Percentiles rank a stretch among this genome's conserved stretches.
Conservation (phyloP, 2,797 vertebrate species). For the Brachyrhaphis roseni region DNA sequence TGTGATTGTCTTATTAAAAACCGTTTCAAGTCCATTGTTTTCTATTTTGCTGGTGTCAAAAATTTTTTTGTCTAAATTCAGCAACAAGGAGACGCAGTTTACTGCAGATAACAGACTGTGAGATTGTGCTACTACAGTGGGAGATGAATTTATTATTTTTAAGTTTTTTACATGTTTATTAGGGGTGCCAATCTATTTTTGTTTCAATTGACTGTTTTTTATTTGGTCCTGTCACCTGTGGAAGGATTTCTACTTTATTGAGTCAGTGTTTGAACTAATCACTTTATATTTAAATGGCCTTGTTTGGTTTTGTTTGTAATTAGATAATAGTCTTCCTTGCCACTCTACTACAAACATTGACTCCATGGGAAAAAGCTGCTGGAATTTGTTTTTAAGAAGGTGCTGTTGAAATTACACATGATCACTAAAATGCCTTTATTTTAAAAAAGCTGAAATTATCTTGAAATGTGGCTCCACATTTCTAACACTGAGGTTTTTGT, state of each 20-base stretch:
- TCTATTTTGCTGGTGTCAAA: not conserved
- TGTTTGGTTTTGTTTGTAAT: not conserved
- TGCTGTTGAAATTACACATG: conserved; percentile 3
- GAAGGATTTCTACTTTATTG: conserved; percentile 36
- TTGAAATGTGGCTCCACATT: conserved; percentile 25
- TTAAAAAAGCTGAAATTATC: not conserved
- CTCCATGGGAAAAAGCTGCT: conserved; percentile 28
- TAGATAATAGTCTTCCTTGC: not conserved
- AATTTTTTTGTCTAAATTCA: not conserved
- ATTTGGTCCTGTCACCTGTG: conserved; percentile 25
- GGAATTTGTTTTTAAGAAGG: conserved; percentile 22
- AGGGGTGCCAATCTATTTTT: conserved; percentile 16
- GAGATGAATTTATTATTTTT: not conserved
- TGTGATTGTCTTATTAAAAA: not conserved
- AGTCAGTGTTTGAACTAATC: conserved; percentile 34
- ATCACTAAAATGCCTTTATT: conserved; percentile 36
- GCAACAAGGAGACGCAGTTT: not conserved
- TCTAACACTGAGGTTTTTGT: conserved; percentile 22
- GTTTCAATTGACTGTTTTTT: conserved; percentile 58
- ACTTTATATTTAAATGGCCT: conserved; percentile 36
- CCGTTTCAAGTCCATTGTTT: not conserved
- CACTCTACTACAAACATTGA: not conserved
- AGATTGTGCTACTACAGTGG: not conserved
- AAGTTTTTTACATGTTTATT: not conserved
- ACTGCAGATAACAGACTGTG: not conserved